A percentile compares a stretch with the other conserved stretches of the same genome.
Evolutionary conservation across 2,113 vertebrate genomes (phyloP).

Genomic region (Microcebus griseorufus): DNA sequence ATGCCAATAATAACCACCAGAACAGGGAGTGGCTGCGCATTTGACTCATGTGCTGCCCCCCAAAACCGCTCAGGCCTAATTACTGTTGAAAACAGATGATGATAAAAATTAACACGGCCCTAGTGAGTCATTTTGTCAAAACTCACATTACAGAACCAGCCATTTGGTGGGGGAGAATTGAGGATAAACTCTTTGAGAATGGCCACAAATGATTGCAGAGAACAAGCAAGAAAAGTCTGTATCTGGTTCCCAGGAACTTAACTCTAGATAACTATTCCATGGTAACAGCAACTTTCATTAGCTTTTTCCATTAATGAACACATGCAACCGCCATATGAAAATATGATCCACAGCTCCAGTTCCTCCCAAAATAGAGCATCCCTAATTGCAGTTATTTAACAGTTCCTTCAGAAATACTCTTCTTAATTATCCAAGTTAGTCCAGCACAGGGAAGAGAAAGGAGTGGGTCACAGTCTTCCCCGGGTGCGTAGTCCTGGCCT

Average conservation of each 20-base stretch:
- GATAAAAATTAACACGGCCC: constrained; percentile 77
- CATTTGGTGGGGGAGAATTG: constrained; percentile 72
- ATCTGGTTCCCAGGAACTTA: constrained; percentile 72
- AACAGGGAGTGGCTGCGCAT: constrained; percentile 67
- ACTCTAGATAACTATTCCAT: constrained; percentile 64
- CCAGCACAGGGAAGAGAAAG: background rate
- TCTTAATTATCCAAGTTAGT: background rate
- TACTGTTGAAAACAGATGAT: constrained; percentile 81
- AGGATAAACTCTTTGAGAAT: constrained; percentile 75
- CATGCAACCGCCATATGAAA: background rate
- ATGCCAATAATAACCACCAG: constrained; percentile 62
- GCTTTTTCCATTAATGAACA: constrained; percentile 65
- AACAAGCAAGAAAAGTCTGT: constrained; percentile 65
- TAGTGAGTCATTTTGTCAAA: constrained; percentile 75
- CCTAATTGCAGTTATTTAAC: constrained; percentile 5
- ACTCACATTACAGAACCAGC: constrained; percentile 74
- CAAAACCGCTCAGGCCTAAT: constrained; percentile 73
- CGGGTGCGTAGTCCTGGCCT: background rate
- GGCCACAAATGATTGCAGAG: constrained; percentile 76
- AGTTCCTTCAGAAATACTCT: background rate
- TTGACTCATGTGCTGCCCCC: constrained; percentile 51
- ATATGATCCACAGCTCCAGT: background rate
- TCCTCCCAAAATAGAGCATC: background rate
- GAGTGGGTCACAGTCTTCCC: background rate
- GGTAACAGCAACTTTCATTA: constrained; percentile 69